phyloP scores from a whole-genome alignment of 1,140 invertebrate species.

The Drosophila hydei region DNA sequence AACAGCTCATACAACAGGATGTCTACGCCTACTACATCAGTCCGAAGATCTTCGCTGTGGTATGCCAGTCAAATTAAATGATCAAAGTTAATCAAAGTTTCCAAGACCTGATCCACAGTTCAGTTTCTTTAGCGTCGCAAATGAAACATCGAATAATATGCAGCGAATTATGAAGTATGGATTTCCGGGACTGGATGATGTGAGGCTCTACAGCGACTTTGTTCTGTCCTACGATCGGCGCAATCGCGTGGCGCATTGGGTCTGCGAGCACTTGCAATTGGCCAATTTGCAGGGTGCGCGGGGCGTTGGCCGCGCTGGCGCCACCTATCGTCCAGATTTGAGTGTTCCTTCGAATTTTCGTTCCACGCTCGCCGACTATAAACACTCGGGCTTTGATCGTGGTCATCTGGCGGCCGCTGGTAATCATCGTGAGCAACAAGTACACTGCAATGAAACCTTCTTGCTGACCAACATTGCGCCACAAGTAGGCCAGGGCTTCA shows the following conservation, averaged over 20 bases:
- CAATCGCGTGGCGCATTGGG: conserved; percentile 96
- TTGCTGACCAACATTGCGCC: conserved; percentile 97
- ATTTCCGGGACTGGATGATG: conserved; percentile 94
- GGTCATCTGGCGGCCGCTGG: conserved; percentile 98
- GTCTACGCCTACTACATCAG: conserved; percentile 72
- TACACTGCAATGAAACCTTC: conserved; percentile 94
- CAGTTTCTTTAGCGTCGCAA: conserved; percentile 32
- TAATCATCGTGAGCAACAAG: conserved; percentile 93
- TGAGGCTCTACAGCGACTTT: conserved; percentile 95
- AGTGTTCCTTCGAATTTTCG: conserved; percentile 92
- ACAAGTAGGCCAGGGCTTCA: conserved; percentile 98
- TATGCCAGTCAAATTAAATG: conserved; percentile 20
- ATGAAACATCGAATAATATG: conserved; percentile 72
- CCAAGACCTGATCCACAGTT: conserved; percentile 29
- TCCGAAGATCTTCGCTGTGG: conserved; percentile 55
- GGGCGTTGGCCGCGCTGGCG: conserved; percentile 88
- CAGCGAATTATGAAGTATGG: conserved; percentile 96
- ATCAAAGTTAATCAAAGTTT: background rate
- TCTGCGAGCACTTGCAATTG: conserved; percentile 96
- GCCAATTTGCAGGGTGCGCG: conserved; percentile 81
- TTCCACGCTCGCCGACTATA: conserved; percentile 95
- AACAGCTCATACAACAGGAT: conserved; percentile 57
- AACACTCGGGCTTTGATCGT: conserved; percentile 95
- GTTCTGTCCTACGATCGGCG: conserved; percentile 96
- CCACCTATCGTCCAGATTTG: conserved; percentile 93